A percentile compares a stretch with the other conserved stretches of the same genome.
Conservation (phyloP, 2,113 vertebrate species). For the Sclerurus mexicanus region DNA sequence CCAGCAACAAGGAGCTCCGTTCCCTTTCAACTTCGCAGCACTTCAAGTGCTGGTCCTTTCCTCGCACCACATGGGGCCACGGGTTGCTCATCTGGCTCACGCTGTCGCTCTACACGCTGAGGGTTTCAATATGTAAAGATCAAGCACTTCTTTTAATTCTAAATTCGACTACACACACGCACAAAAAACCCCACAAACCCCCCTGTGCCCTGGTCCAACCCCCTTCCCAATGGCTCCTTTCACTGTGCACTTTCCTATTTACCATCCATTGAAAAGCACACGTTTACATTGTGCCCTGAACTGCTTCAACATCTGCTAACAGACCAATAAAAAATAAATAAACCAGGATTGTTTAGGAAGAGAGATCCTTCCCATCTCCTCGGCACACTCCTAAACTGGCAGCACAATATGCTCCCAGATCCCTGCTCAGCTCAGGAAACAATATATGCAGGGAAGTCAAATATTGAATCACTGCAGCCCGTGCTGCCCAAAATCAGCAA, state of each 20-base stretch:
- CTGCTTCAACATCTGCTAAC: slow-evolving; percentile 72
- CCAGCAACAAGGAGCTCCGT: slow-evolving; percentile 1
- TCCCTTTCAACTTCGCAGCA: slow-evolving; percentile 62
- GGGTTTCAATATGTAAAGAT: slow-evolving; percentile 63
- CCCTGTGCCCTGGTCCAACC: not conserved
- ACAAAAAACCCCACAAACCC: not conserved
- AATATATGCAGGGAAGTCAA: not conserved
- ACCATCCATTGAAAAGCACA: slow-evolving; percentile 41
- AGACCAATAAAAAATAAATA: slow-evolving; percentile 74
- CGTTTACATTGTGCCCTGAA: slow-evolving; percentile 51
- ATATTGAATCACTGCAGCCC: not conserved
- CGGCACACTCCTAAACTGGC: slow-evolving; percentile 32
- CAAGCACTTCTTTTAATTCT: slow-evolving; percentile 62
- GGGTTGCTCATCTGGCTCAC: slow-evolving; percentile 55
- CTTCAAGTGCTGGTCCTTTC: slow-evolving; percentile 71
- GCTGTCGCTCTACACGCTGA: slow-evolving; percentile 63
- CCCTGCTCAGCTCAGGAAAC: not conserved
- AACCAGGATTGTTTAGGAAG: slow-evolving; percentile 64
- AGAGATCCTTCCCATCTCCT: slow-evolving; percentile 53
- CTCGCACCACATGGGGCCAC: slow-evolving; percentile 75
- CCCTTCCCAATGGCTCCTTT: not conserved
- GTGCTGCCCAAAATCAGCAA: not conserved
- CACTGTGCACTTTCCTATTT: not conserved
- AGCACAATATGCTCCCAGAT: slow-evolving; percentile 32
- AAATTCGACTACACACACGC: slow-evolving; percentile 27